Evolutionary conservation across 1,140 invertebrate genomes (phyloP).

Genomic region (Drosophila hydei): DNA sequence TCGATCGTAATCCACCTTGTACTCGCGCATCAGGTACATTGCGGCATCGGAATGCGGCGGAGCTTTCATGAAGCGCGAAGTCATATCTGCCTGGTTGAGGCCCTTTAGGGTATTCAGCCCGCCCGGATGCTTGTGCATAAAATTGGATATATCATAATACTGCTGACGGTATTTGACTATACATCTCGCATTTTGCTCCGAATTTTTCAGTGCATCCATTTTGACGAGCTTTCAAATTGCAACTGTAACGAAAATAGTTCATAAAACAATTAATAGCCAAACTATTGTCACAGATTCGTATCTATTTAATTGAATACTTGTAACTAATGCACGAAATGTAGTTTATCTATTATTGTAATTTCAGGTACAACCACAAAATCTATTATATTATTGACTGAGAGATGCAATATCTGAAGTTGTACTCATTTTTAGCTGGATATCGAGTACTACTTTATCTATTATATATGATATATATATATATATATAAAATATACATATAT

Average conservation of each 20-base stretch:
- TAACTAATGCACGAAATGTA: background rate
- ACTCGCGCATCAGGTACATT: constrained; percentile 87
- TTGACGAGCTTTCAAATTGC: constrained; percentile 5
- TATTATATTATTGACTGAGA: background rate
- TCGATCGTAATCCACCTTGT: constrained; percentile 69
- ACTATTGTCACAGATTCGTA: constrained; percentile 28
- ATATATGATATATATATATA: no score
- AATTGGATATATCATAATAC: constrained; percentile 85
- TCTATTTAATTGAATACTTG: constrained; percentile 38
- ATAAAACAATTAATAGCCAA: background rate
- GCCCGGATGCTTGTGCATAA: constrained; percentile 87
- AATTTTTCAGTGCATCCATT: constrained; percentile 42
- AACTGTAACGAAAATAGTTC: constrained; percentile 45
- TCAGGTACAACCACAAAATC: background rate
- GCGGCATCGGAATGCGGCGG: constrained; percentile 87
- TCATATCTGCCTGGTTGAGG: constrained; percentile 84
- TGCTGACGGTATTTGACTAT: constrained; percentile 85
- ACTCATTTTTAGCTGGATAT: no score
- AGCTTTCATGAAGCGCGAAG: constrained; percentile 84
- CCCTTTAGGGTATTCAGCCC: constrained; percentile 85
- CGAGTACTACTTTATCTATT: no score
- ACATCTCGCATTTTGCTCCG: constrained; percentile 63
- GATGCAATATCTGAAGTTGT: no score
- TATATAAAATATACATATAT: no score
- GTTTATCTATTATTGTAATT: constrained; percentile 8